Base-by-base conservation (phyloP, 2,888 invertebrate species). In the Epistrophe eligans region DNA sequence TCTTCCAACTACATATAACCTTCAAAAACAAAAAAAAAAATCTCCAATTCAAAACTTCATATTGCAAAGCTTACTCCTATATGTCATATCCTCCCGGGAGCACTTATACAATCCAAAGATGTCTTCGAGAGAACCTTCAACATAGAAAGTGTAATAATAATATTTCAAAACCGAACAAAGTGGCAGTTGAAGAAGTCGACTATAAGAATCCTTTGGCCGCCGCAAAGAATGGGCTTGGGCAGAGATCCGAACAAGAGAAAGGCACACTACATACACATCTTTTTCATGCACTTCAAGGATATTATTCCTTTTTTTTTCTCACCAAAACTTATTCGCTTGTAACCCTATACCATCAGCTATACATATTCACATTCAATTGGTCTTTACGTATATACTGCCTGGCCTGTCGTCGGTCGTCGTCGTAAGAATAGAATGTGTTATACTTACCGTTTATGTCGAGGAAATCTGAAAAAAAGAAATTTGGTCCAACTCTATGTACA, bases 71-170 rank as follows among this genome's bases (percentile, higher is more conserved):
- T 50, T 58, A 24, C 5, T 48, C 24, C 15, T n/a, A 2, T 45
- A 45, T 45, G 43, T 17, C 50, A 48, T 48, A 48, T 57, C 50
- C 50, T 35, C 55, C 43, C 24, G 72, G 79, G 62, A 85, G 72
- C 77, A 74, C 77, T 85, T 85, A 43, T 58, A 84, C 74, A 24
- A 24, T 24, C 70, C 62, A 81, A 81, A 74, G 81, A 81, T 70
- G 70, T 70, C 73, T 74, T 81, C 81, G 81, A 85, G 62, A 73
- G 77, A 64, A 85, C 73, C 70, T 85, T 77, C 81, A 77, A 81
- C 77, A 85, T 17, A 38, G 74, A 70, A 72, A 85, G 85, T 85
- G 81, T 81, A 85, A 85, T 85, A 85, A 81, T 81, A 85, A 85
- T 85, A 85, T 81, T 77, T 85, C 85, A 85, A 85, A 85, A 77